These are phyloP conservation scores for Silurus meridionalis DNA, from an alignment of 2,113 vertebrate genomes.

Conservation along the genomic window DNA sequence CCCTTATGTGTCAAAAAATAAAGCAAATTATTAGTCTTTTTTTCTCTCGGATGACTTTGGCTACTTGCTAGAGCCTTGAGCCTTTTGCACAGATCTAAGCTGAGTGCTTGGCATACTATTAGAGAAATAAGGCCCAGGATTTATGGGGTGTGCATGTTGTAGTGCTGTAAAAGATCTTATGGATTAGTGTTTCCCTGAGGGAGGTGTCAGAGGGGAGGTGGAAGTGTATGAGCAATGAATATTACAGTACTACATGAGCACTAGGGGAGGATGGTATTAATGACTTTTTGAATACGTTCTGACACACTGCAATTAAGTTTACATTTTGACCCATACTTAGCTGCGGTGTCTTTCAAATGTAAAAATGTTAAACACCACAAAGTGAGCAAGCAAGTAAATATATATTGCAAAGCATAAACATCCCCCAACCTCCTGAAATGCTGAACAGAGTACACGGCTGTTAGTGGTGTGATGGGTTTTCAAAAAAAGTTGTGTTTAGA, in stretches of 20 bases:
- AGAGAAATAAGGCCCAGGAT: slow-evolving; percentile 43
- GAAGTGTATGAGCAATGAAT: background rate
- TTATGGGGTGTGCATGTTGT: slow-evolving; percentile 40
- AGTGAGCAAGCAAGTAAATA: background rate
- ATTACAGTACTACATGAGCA: slow-evolving; percentile 12
- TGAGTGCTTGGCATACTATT: slow-evolving; percentile 46
- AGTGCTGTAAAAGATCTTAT: slow-evolving; percentile 35
- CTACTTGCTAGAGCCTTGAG: slow-evolving; percentile 50
- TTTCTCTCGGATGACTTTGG: slow-evolving; percentile 48
- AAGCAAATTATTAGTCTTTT: background rate
- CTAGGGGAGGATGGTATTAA: background rate
- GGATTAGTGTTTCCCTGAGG: slow-evolving; percentile 29
- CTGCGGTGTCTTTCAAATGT: background rate
- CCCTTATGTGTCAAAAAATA: background rate
- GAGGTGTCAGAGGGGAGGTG: background rate
- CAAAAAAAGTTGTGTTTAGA: background rate
- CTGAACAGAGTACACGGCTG: background rate
- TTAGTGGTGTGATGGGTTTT: background rate
- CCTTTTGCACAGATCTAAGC: slow-evolving; percentile 19
- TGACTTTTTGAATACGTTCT: background rate
- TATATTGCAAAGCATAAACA: slow-evolving; percentile 1
- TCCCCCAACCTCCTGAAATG: background rate
- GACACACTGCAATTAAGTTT: background rate
- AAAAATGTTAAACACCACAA: background rate
- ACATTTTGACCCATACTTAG: background rate